These are phyloP conservation scores for Hephaestus fuliginosus DNA, from an alignment of 2,797 vertebrate species.

Conservation along the genomic window DNA sequence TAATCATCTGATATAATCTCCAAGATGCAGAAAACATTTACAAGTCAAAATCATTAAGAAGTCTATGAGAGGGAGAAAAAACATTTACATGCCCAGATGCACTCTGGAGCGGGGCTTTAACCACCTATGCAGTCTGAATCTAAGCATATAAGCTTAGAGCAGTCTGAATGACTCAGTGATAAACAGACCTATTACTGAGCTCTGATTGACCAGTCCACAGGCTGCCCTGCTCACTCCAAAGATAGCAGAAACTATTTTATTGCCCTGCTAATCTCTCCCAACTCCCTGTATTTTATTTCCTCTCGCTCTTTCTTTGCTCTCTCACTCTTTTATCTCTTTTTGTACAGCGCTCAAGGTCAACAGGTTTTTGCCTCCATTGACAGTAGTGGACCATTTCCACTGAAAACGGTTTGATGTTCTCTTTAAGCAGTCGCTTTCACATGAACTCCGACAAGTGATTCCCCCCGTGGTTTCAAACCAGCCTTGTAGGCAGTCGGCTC, in stretches of 20 bases:
- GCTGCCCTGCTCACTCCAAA: conserved; percentile 60
- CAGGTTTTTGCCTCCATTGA: conserved; percentile 59
- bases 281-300: conserved; percentile 68
- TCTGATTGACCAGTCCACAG: conserved; percentile 73
- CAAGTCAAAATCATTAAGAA: conserved; percentile 17
- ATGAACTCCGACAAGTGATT: conserved; percentile 6
- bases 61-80: conserved; percentile 11
- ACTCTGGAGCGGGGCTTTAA: conserved; percentile 1
- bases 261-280: conserved; percentile 73
- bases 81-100: conserved; percentile 25
- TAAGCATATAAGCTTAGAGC: conserved; percentile 30
- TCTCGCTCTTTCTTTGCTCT: conserved; percentile 4
- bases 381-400: conserved; percentile 44
- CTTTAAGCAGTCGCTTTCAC: conserved; percentile 32
- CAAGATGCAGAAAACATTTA: conserved; percentile 9
- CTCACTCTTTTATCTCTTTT: conserved; percentile 57
- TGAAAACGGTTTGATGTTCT: conserved; percentile 55
- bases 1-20: conserved; percentile 41
- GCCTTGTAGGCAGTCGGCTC: not conserved
- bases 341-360: conserved; percentile 69
- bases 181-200: conserved; percentile 73
- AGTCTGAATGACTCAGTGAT: conserved; percentile 52
- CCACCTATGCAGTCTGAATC: conserved; percentile 18
- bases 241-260: conserved; percentile 78
- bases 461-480: not conserved